Conservation (phyloP, 2,888 invertebrate genomes). For the Cepaea hortensis region DNA sequence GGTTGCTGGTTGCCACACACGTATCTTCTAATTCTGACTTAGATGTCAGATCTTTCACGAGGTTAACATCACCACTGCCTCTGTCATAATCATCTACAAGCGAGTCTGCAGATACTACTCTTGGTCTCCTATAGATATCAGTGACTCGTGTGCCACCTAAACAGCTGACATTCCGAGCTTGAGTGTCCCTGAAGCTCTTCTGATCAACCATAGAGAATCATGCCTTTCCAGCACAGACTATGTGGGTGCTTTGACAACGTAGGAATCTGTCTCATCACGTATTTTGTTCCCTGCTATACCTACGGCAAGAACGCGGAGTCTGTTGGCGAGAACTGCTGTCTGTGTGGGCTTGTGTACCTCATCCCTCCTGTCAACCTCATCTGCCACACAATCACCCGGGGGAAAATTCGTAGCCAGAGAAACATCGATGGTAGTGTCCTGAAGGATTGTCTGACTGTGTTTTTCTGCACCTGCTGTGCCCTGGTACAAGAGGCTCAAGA, state of each 20-base stretch:
- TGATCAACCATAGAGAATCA: not conserved
- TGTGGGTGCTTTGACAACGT: conserved; percentile 74
- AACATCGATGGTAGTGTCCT: conserved; percentile 28
- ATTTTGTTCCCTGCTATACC: conserved; percentile 72
- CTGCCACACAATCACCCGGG: conserved; percentile 9
- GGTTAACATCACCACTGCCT: no score
- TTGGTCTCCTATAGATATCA: no score
- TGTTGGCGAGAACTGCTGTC: conserved; percentile 70
- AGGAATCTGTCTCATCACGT: conserved; percentile 70
- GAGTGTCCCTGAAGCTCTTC: no score
- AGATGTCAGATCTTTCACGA: no score
- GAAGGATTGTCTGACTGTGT: conserved; percentile 4
- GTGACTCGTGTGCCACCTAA: no score
- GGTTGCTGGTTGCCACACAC: no score
- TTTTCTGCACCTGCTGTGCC: conserved; percentile 30
- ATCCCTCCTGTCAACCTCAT: not conserved
- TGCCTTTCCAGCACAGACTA: conserved; percentile 67
- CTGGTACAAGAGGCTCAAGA: conserved; percentile 36
- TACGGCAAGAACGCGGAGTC: conserved; percentile 73
- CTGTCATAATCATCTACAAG: no score
- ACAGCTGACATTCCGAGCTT: no score
- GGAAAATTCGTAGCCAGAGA: conserved; percentile 15
- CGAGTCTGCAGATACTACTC: no score
- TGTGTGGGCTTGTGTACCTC: conserved; percentile 61
- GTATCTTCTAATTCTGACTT: no score